Evolutionary conservation across 2,797 vertebrate species (phyloP).

Genomic region (Pseudochaenichthys georgianus): DNA sequence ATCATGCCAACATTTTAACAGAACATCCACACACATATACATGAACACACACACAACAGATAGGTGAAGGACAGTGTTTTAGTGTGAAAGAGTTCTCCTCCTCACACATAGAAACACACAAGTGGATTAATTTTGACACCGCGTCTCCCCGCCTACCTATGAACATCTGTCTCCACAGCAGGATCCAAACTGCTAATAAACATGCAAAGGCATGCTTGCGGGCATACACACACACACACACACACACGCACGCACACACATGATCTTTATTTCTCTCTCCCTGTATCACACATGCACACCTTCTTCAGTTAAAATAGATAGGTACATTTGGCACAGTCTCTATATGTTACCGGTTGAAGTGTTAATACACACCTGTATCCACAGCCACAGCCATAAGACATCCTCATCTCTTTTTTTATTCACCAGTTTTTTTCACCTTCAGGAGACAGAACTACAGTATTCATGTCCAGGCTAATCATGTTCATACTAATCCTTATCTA

Average conservation of each 20-base stretch:
- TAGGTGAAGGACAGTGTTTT: conserved; percentile 67
- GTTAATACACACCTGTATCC: conserved; percentile 23
- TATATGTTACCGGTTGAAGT: conserved; percentile 18
- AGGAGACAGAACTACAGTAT: background rate
- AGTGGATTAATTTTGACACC: conserved; percentile 61
- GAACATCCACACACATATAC: conserved; percentile 35
- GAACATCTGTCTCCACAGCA: conserved; percentile 82
- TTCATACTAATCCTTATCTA: conserved; percentile 3
- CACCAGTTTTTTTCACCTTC: background rate
- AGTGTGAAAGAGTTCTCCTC: conserved; percentile 22
- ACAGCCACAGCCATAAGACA: conserved; percentile 9
- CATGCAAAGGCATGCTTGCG: conserved; percentile 38
- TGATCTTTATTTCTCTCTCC: background rate
- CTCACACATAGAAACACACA: background rate
- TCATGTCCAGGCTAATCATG: background rate
- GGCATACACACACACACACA: background rate
- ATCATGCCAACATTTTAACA: conserved; percentile 46
- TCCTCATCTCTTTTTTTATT: conserved; percentile 17
- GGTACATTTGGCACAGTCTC: conserved; percentile 38
- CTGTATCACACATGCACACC: conserved; percentile 21
- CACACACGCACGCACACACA: background rate
- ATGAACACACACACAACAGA: conserved; percentile 22
- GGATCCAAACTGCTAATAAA: conserved; percentile 69
- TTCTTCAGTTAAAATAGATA: conserved; percentile 35
- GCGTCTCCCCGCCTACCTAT: conserved; percentile 48